Evolutionary conservation across 2,888 invertebrate species (phyloP).

Genomic region (Tachystola acroxantha): DNA sequence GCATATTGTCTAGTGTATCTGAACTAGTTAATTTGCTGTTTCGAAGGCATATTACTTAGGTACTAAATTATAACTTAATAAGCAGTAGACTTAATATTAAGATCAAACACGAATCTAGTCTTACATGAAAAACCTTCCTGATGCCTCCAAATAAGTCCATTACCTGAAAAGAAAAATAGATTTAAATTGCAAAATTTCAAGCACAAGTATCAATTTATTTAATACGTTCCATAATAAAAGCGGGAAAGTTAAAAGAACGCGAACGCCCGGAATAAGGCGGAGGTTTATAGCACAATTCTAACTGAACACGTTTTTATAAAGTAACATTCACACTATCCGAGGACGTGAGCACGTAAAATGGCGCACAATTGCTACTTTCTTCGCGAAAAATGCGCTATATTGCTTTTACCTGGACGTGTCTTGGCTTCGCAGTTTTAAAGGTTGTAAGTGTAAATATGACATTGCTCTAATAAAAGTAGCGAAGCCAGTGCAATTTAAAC

Average conservation of each 20-base stretch:
- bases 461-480: not conserved
- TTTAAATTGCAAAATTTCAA: no score
- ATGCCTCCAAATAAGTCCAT: no score
- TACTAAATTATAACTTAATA: no score
- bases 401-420: not conserved
- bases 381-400: not conserved
- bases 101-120: no score
- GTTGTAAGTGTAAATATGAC: not conserved
- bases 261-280: constrained; percentile 20
- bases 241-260: constrained; percentile 16
- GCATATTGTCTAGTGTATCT: no score
- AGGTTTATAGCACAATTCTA: constrained; percentile 25
- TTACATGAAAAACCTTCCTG: no score
- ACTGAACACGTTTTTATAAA: constrained; percentile 22
- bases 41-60: no score
- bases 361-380: constrained; percentile 7
- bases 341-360: constrained; percentile 14
- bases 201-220: constrained; percentile 4
- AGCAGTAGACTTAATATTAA: no score
- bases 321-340: constrained; percentile 15
- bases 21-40: no score
- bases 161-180: no score
- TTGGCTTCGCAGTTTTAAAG: not conserved
- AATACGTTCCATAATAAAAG: constrained; percentile 16
- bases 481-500: no score